Evolutionary conservation across 2,888 invertebrate species (phyloP).

Genomic region (Mellilla xanthometata): DNA sequence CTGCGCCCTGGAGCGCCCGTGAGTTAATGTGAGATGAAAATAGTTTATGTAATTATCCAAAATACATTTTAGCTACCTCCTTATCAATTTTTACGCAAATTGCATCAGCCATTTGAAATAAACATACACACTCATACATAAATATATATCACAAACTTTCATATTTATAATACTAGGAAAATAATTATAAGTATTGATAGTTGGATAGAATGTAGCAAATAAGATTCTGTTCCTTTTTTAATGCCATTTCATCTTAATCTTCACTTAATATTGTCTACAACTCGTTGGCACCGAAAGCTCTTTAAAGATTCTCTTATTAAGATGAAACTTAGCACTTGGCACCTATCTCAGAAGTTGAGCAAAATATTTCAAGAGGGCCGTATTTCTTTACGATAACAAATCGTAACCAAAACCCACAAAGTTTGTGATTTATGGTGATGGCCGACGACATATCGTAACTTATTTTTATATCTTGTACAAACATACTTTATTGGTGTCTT

Average conservation of each 20-base stretch:
- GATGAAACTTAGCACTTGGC: conserved; percentile 19
- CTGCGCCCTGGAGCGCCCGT: too few species aligned
- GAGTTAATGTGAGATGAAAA: too few species aligned
- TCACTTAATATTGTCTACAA: conserved; percentile 3
- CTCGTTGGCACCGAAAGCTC: conserved; percentile 8
- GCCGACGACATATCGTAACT: conserved; percentile 43
- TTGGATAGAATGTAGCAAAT: too few species aligned
- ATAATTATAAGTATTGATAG: too few species aligned
- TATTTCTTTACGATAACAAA: conserved; percentile 35
- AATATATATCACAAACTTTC: too few species aligned
- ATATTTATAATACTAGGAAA: too few species aligned
- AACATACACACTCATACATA: too few species aligned
- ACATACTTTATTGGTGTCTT: conserved; percentile 36
- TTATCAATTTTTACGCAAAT: too few species aligned
- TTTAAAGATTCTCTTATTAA: conserved; percentile 13
- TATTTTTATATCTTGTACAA: conserved; percentile 43
- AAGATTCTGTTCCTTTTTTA: too few species aligned
- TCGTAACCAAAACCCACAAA: conserved; percentile 40
- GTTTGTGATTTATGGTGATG: conserved; percentile 48
- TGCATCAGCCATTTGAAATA: too few species aligned
- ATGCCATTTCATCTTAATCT: conserved; percentile 1
- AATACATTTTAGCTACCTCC: too few species aligned
- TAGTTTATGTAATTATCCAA: too few species aligned
- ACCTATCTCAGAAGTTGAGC: conserved; percentile 16
- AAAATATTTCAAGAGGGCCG: conserved; percentile 20